Evolutionary conservation across 2,797 vertebrate species (phyloP), one percentile per base, ranked within the genome.

Genomic region (Ataeniobius toweri): DNA sequence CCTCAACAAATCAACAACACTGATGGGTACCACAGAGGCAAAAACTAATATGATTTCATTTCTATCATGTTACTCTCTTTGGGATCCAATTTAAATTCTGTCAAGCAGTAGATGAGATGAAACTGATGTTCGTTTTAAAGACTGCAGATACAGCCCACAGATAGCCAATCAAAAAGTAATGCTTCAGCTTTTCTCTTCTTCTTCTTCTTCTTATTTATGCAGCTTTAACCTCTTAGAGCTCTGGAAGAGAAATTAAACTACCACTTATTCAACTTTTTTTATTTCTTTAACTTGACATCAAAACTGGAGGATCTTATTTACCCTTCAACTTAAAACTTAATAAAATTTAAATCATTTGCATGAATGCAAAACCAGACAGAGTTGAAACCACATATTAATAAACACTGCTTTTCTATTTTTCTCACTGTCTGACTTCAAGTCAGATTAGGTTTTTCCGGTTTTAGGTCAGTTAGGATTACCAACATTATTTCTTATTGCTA

Each of bases 11-110:
- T 87, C 84, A 91, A 85, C 84, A 80, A 75, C 78, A 67, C 22
- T 80, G 82, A 81, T 72, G 28, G 69, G 80, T 61, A 80, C 71
- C 75, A 69, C 85, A 79, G 77, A 75, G 65, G 82, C 9, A 73
- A 73, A 72, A 83, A 85, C 80, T 82, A 73, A 85, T 48, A 84
- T 86, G 82, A 89, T 89, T 90, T 86, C 20, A 83, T 88, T 90
- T 85, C 74, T 81, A 73, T 90, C 80, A 78, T 80, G 76, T 89
- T 86, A 79, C 91, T 89, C 77, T 83, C 85, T 89, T 89, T 89
- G 83, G 79, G 73, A 91, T 89, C 85, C 86, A 94, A 93, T 94
- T 94, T 94, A 91, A 86, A 84, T 90, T 92, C 90, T 93, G 91
- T 93, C 91, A 92, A 88, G 85, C 78, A 84, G 76, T 75, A 89